Percentiles rank a stretch among this genome's conserved stretches.
Evolutionary conservation across 2,113 vertebrate genomes (phyloP).

Genomic region (Labeo rohita): DNA sequence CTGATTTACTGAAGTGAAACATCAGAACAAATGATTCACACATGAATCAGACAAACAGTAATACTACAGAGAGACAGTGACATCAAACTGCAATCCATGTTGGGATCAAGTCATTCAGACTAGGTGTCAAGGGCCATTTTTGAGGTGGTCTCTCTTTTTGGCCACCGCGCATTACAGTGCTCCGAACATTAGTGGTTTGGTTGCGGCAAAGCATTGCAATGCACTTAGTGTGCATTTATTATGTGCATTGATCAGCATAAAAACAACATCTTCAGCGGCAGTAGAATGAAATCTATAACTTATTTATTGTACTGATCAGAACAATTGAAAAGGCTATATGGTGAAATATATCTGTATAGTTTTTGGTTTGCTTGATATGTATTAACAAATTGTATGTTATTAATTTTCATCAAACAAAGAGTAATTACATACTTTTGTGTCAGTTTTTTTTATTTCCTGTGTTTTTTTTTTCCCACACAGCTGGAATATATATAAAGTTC

Average conservation of each 20-base stretch:
- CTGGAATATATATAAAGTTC: too few relatives aligned
- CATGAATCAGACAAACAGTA: background rate
- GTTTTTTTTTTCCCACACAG: background rate
- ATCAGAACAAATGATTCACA: background rate
- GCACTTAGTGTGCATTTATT: background rate
- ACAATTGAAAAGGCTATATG: background rate
- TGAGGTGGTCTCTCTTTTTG: background rate
- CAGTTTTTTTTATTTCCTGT: background rate
- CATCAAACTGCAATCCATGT: background rate
- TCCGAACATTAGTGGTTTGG: background rate
- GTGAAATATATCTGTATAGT: background rate
- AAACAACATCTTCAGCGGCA: background rate
- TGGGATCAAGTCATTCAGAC: background rate
- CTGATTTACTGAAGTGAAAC: background rate
- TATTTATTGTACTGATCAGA: background rate
- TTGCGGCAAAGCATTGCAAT: background rate
- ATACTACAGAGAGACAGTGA: background rate
- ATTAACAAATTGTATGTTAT: background rate
- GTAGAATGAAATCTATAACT: background rate
- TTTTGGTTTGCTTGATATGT: background rate
- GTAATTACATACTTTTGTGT: background rate
- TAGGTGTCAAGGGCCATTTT: background rate
- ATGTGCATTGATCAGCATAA: conserved; percentile 2
- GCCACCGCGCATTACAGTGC: background rate
- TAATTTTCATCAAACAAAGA: background rate